Evolutionary conservation across 2,113 vertebrate genomes (phyloP).

Genomic region (Eulacestoma nigropectus): DNA sequence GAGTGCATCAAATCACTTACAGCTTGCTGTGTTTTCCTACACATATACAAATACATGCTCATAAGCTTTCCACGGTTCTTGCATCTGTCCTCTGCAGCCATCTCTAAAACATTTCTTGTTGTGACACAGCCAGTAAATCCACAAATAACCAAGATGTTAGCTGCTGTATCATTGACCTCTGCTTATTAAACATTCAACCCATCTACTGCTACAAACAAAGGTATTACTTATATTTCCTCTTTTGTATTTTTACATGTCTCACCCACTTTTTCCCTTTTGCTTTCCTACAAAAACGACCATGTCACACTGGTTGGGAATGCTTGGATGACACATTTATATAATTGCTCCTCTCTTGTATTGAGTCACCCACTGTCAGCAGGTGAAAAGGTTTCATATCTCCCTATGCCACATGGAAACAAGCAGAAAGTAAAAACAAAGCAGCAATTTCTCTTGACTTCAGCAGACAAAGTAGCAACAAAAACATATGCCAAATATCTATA

Average conservation of each 20-base stretch:
- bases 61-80: not conserved
- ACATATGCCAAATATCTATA: not conserved
- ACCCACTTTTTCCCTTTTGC: not conserved
- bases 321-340: not conserved
- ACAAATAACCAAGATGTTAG: not conserved
- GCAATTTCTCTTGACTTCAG: not conserved
- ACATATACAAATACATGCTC: not conserved
- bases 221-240: not conserved
- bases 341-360: not conserved
- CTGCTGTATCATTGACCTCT: not conserved
- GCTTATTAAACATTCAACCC: not conserved
- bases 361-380: not conserved
- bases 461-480: not conserved
- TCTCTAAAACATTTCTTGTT: not conserved
- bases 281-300: not conserved
- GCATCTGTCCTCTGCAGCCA: not conserved
- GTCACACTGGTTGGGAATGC: not conserved
- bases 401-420: not conserved
- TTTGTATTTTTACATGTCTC: not conserved
- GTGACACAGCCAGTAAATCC: not conserved
- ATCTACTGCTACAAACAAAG: not conserved
- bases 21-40: not conserved
- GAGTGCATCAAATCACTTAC: not conserved
- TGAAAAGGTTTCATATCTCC: not conserved
- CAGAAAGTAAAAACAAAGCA: not conserved